phyloP scores from a whole-genome alignment of 1,140 invertebrate species.

The Leptinotarsa texana region DNA sequence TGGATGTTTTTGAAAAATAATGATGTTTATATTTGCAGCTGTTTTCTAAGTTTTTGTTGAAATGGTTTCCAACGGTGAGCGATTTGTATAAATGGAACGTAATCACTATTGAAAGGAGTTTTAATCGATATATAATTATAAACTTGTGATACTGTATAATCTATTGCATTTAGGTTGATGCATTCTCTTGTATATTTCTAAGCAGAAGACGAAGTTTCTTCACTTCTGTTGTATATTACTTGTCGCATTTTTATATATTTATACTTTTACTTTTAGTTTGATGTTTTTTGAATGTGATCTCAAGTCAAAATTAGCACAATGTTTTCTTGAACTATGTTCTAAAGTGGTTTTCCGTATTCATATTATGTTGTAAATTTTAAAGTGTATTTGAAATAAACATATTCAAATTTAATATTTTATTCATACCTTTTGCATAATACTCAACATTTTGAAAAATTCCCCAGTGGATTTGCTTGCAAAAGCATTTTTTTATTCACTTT shows the following conservation, averaged over 20 bases:
- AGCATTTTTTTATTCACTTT: no score
- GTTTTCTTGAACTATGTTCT: constrained; percentile 37
- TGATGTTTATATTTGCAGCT: constrained; percentile 19
- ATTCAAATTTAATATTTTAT: constrained; percentile 24
- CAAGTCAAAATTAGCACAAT: constrained; percentile 50
- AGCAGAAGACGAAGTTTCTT: not conserved
- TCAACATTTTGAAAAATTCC: no score
- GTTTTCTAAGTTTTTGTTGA: constrained; percentile 32
- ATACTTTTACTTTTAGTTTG: constrained; percentile 27
- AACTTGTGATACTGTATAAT: constrained; percentile 48
- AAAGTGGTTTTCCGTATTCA: constrained; percentile 36
- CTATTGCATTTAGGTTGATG: constrained; percentile 38
- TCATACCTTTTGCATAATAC: no score
- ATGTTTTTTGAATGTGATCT: constrained; percentile 47
- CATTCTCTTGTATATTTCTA: constrained; percentile 33
- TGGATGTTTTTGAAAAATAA: constrained; percentile 22
- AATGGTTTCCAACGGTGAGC: constrained; percentile 29
- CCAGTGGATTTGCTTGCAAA: no score
- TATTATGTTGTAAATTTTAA: constrained; percentile 48
- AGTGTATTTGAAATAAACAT: constrained; percentile 49
- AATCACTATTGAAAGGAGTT: constrained; percentile 44
- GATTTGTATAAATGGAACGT: constrained; percentile 45
- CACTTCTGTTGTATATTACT: constrained; percentile 31
- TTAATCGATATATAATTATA: constrained; percentile 42
- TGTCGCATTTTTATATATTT: constrained; percentile 34